Conservation (phyloP, 2,113 vertebrate species). For the Bubo blakistoni region DNA sequence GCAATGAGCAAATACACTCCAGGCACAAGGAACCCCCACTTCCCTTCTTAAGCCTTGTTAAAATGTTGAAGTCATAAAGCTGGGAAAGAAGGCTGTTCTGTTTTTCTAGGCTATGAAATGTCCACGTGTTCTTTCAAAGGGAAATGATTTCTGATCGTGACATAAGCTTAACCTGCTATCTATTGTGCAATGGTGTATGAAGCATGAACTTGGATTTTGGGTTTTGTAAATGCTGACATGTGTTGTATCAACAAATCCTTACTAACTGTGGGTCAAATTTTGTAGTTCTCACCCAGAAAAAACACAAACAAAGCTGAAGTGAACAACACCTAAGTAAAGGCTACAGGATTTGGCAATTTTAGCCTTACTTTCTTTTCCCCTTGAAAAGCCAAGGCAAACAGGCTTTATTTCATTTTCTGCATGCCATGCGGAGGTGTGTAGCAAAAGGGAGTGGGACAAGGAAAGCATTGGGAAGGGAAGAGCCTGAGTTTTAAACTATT, state of each 20-base stretch:
- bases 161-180: constrained; percentile 40
- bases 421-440: background rate
- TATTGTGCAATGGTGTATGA: background rate
- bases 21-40: background rate
- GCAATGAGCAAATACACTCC: background rate
- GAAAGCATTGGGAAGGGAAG: background rate
- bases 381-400: background rate
- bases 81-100: background rate
- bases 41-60: background rate
- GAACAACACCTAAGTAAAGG: background rate
- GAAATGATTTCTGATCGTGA: constrained; percentile 10
- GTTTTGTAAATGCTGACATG: constrained; percentile 9
- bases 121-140: constrained; percentile 18
- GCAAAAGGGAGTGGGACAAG: background rate
- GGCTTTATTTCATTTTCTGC: background rate
- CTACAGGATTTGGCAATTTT: background rate
- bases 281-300: background rate
- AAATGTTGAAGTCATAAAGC: background rate
- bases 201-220: constrained; percentile 16
- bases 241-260: background rate
- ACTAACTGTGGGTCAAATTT: background rate
- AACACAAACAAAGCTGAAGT: background rate
- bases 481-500: background rate
- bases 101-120: constrained; percentile 40
- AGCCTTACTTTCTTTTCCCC: background rate